Evolutionary conservation across 2,888 invertebrate species (phyloP).

Genomic region (Lymantria monacha): DNA sequence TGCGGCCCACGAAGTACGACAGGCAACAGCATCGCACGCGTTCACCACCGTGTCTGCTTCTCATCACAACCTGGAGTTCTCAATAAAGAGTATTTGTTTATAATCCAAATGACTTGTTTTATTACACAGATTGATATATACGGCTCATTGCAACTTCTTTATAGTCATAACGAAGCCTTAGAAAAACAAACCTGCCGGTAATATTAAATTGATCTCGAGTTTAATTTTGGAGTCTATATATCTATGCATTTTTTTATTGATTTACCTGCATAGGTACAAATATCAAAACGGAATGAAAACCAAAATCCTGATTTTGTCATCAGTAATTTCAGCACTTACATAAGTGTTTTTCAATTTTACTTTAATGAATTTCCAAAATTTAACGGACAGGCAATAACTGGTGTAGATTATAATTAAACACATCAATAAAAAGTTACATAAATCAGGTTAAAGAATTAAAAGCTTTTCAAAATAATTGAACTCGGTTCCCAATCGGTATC

Average conservation of each 20-base stretch:
- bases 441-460: too few species aligned
- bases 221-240: not conserved
- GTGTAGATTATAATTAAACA: too few species aligned
- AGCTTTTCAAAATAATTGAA: too few species aligned
- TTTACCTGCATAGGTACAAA: too few species aligned
- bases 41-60: constrained; percentile 19
- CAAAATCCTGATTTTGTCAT: too few species aligned
- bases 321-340: too few species aligned
- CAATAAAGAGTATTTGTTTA: constrained; percentile 34
- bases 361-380: too few species aligned
- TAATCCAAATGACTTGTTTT: constrained; percentile 13
- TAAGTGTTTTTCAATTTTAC: too few species aligned
- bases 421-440: too few species aligned
- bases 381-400: too few species aligned
- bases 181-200: constrained; percentile 15
- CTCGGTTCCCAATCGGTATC: too few species aligned
- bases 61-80: constrained; percentile 24
- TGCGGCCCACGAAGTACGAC: constrained; percentile 43
- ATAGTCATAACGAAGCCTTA: constrained; percentile 7
- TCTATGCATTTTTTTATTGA: not conserved
- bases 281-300: too few species aligned
- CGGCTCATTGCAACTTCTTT: constrained; percentile 1
- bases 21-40: constrained; percentile 23
- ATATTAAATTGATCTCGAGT: not conserved
- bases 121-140: constrained; percentile 5